Evolutionary conservation across 2,888 invertebrate species (phyloP).

Genomic region (Eubasilissa splendida): DNA sequence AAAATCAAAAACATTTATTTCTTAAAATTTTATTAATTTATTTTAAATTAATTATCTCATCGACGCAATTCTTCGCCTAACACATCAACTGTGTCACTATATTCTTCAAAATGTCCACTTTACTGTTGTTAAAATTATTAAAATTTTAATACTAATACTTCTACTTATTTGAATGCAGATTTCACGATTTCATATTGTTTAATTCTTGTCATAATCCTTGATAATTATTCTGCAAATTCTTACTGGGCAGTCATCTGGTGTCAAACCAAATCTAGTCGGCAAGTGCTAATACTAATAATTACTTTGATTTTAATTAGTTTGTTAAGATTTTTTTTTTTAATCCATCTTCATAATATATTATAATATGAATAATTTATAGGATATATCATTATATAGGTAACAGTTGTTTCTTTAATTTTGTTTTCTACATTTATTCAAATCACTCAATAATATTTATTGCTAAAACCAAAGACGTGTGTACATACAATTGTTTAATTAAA

Average conservation of each 20-base stretch:
- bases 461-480: constrained; percentile 34
- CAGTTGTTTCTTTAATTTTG: constrained; percentile 11
- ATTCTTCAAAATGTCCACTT: too few species aligned
- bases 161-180: too few species aligned
- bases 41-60: not conserved
- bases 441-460: constrained; percentile 22
- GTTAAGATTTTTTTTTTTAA: constrained; percentile 31
- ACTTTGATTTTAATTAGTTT: constrained; percentile 15
- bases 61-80: not conserved
- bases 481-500: too few species aligned
- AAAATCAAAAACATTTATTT: not conserved
- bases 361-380: constrained; percentile 22
- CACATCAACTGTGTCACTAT: not conserved
- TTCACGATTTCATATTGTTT: too few species aligned
- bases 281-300: constrained; percentile 46
- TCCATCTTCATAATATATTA: constrained; percentile 13
- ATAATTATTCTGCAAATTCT: too few species aligned
- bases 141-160: too few species aligned
- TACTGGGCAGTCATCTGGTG: not conserved
- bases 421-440: not conserved
- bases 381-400: constrained; percentile 14
- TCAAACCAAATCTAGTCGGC: constrained; percentile 45
- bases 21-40: not conserved
- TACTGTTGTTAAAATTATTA: too few species aligned
- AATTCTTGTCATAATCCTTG: too few species aligned